Evolutionary conservation across 2,888 invertebrate species (phyloP), one percentile per base, ranked within the genome.

Genomic region (Cybosia mesomella): DNA sequence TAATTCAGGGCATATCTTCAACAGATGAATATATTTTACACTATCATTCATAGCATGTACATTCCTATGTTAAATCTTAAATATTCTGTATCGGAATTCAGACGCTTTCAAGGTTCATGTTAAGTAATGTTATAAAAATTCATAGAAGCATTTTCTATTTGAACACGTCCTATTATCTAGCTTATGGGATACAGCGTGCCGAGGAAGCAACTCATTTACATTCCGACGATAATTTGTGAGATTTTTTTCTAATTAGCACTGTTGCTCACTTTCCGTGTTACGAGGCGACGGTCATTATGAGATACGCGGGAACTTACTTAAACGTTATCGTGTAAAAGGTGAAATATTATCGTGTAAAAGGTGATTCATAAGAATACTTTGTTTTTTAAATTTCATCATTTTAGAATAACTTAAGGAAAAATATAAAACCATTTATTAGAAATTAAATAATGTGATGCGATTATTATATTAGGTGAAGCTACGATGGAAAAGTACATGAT

Each of bases 221-320:
- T 82, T 79, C 83, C 81, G 58, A 69, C 71, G 83, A 79, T 83
- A 79, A 81, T 81, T 81, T 76, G 83, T 82, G 81, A 77, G 81
- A 81, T 83, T 81, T 80, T 69, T 81, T 83, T 81, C 57, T 81
- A 82, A 82, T 82, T 82, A 82, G 73, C 79, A 81, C 75, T 68
- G 67, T 54, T 68, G 68, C 70, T 77, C 73, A 83, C 83, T 82
- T 79, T 81, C 79, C 75, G 63, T 72, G 71, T 64, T 73, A 71
- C 64, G 34, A 68, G 58, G 36, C 62, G 43, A 71, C 60, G 15
- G 73, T 73, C 79, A 77, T 79, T 79, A 77, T 65, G 18, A 53
- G 63, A 63, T 68, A 59, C 63, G 49, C 53, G 49, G 43, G 66
- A 66, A 55, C 43, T 61, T 36, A 54, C 43, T 34, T 18, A 28